A percentile compares a stretch with the other conserved stretches of the same genome.
phyloP scores from a whole-genome alignment of 2,888 invertebrate species.

The Idaea biselata region DNA sequence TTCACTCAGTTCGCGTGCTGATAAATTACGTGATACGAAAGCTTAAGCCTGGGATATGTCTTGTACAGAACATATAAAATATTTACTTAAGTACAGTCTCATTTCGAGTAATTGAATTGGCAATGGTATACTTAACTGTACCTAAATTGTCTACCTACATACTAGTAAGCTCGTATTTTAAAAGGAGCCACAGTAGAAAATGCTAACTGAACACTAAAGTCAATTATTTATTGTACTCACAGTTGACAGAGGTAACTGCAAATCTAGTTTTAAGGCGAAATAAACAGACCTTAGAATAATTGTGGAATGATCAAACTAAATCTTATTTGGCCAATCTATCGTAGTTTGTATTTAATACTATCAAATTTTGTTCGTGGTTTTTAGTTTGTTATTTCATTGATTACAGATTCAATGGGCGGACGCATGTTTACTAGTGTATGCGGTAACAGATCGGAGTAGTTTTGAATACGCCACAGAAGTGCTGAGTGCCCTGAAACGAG shows the following conservation, averaged over 20 bases:
- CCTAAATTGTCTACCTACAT: too few relatives aligned
- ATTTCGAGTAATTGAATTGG: neutral
- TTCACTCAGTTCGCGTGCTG: neutral
- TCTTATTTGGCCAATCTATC: too few relatives aligned
- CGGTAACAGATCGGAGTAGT: slow-evolving; percentile 86
- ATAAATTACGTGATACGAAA: neutral
- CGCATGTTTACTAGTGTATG: slow-evolving; percentile 88
- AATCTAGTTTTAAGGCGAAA: too few relatives aligned
- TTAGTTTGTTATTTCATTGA: slow-evolving; percentile 32
- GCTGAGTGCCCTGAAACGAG: slow-evolving; percentile 80
- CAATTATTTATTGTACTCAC: too few relatives aligned
- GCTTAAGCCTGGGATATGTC: neutral
- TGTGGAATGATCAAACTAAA: too few relatives aligned
- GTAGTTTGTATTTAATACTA: too few relatives aligned
- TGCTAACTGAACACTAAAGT: too few relatives aligned
- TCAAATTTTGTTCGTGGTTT: neutral
- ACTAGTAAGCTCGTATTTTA: too few relatives aligned
- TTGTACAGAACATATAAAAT: neutral
- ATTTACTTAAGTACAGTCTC: neutral
- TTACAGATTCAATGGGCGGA: slow-evolving; percentile 88
- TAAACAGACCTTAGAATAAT: too few relatives aligned
- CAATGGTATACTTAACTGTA: too few relatives aligned
- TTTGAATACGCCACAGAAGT: slow-evolving; percentile 85
- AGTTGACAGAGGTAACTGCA: too few relatives aligned
- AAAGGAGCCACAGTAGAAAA: too few relatives aligned